Base-by-base conservation (phyloP, 1,140 invertebrate genomes). In the Meloidogyne hapla region DNA sequence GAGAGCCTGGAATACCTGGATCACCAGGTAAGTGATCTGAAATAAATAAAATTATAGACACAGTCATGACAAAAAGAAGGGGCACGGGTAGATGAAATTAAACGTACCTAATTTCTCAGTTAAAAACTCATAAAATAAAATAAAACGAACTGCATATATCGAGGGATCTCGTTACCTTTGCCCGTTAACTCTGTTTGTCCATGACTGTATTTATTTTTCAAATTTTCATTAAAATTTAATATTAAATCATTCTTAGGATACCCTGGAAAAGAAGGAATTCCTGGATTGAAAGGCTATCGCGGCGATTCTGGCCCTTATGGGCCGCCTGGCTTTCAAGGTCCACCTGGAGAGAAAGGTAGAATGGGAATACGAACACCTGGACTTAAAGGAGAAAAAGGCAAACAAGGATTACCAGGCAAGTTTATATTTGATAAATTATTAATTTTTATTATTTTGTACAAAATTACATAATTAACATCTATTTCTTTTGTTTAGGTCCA, bases 311-410 rank as follows among this genome's bases (percentile, higher is more conserved):
- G 84, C 64, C 77, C 79, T 26, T 84, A 80, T 65, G 84, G 84
- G 71, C 84, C 83, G 25, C 80, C 77, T 25, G 84, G 85, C 63
- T 86, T 84, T 77, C 83, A 83, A 21, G 85, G 85, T 28, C 83
- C 81, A 33, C 65, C 70, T 38, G 85, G 85, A 56, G 42, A 48
- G 42, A 86, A 86, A 77, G 85, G 85, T 40, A 64, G 77, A 68
- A 81, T 83, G 85, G 85, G 85, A 72, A 72, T 74, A 69, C 74
- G 84, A 67, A 86, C 85, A 64, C 81, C 84, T 70, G 85, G 85
- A 33, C 26, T 85, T 8, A 86, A 86, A 68, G 85, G 85, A 72
- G 85, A 86, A 72, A 86, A 86, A 62, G 85, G 85, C 66, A 56
- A 38, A n/a, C 2, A 26, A 42, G 69, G 80, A 25, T 48, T 77